Conservation (phyloP, 2,888 invertebrate genomes). For the Geophilus truncorum region DNA sequence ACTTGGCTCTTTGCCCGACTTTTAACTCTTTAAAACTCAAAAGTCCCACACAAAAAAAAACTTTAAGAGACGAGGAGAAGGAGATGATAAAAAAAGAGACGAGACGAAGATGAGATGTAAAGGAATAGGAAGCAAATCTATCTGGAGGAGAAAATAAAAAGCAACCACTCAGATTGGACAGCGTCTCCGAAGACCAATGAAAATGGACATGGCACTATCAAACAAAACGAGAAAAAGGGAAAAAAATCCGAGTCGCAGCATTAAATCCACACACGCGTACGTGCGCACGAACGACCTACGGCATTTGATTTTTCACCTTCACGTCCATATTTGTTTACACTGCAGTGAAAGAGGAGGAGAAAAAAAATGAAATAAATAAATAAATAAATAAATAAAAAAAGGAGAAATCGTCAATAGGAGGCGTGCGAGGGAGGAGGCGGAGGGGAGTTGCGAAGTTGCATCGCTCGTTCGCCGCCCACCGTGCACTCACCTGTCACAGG, state of each 20-base stretch:
- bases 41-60: neutral
- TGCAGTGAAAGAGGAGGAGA: neutral
- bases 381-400: too few species aligned
- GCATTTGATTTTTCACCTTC: neutral
- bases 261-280: neutral
- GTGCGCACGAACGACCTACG: constrained; percentile 8
- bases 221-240: neutral
- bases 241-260: neutral
- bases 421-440: neutral
- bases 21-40: neutral
- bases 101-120: neutral
- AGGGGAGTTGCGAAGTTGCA: too few species aligned
- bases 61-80: too few species aligned
- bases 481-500: neutral
- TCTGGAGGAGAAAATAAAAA: neutral
- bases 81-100: neutral
- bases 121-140: constrained; percentile 16
- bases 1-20: neutral
- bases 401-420: neutral
- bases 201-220: neutral
- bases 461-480: neutral
- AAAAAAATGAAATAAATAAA: too few species aligned
- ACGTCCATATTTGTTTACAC: neutral
- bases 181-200: constrained; percentile 8
- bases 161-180: neutral